A percentile compares a stretch with the other conserved stretches of the same genome.
Evolutionary conservation across 2,113 vertebrate genomes (phyloP).

Genomic region (Panurus biarmicus): DNA sequence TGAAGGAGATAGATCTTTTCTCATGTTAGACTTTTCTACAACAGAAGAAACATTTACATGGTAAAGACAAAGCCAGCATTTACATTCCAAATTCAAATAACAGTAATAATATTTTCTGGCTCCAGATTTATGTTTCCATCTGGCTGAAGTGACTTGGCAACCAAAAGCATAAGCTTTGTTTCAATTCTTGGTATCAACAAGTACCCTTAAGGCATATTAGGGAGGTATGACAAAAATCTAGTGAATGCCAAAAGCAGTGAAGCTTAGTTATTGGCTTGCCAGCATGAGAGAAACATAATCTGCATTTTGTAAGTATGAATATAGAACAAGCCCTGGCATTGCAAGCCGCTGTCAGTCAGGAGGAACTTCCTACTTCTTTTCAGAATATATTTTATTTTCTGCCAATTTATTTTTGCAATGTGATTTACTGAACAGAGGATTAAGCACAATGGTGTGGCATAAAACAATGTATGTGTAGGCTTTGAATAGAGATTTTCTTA

Average conservation of each 20-base stretch:
- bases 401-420: constrained; percentile 13
- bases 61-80: constrained; percentile 38
- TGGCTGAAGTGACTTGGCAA: constrained; percentile 67
- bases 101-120: constrained; percentile 57
- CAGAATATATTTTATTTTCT: constrained; percentile 30
- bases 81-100: constrained; percentile 27
- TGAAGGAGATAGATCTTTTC: neutral
- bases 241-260: constrained; percentile 47
- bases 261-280: constrained; percentile 49
- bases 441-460: neutral
- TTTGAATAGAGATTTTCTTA: neutral
- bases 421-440: neutral
- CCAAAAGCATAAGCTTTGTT: constrained; percentile 65
- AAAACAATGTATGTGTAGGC: neutral
- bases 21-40: neutral
- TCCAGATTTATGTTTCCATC: constrained; percentile 58
- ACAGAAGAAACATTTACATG: neutral
- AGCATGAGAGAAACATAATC: constrained; percentile 50
- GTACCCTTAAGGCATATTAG: constrained; percentile 67
- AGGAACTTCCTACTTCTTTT: constrained; percentile 47
- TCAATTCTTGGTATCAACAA: constrained; percentile 65
- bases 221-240: constrained; percentile 60
- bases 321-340: constrained; percentile 56
- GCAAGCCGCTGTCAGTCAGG: constrained; percentile 40
- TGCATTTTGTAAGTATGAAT: constrained; percentile 53